These are phyloP conservation scores for Epicauta chinensis DNA, from an alignment of 1,140 invertebrate species.

Conservation along the genomic window DNA sequence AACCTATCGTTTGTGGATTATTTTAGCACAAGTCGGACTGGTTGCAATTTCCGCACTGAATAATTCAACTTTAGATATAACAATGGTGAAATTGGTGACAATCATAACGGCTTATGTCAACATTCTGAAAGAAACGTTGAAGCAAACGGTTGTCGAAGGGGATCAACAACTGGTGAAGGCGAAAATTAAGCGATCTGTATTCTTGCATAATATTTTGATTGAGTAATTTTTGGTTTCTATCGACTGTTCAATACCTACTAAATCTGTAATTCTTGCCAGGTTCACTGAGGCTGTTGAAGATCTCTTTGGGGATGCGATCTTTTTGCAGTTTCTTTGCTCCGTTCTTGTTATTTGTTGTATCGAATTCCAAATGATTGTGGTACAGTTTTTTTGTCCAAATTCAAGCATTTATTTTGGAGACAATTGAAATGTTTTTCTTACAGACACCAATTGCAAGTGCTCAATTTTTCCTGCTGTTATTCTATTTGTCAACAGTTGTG, in stretches of 20 bases:
- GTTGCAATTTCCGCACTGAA: slow-evolving; percentile 6
- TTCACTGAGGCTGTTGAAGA: slow-evolving; percentile 17
- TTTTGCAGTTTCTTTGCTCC: slow-evolving; percentile 29
- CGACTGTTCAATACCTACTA: too few relatives aligned
- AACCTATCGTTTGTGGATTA: not conserved
- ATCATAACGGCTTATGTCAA: slow-evolving; percentile 2
- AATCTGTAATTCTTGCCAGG: slow-evolving; percentile 7
- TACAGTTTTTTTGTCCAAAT: not conserved
- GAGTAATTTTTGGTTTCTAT: not conserved
- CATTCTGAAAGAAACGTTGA: slow-evolving; percentile 4
- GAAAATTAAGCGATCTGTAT: not conserved
- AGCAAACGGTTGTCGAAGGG: not conserved
- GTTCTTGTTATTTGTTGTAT: slow-evolving; percentile 30
- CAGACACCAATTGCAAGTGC: slow-evolving; percentile 13
- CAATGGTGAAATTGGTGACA: slow-evolving; percentile 1
- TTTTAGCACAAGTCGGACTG: not conserved
- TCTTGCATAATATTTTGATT: slow-evolving; percentile 2
- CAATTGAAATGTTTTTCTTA: not conserved
- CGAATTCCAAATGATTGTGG: slow-evolving; percentile 28
- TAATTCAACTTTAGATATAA: slow-evolving; percentile 9
- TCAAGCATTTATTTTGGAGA: too few relatives aligned
- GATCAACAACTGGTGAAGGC: not conserved
- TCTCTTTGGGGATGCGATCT: slow-evolving; percentile 24
- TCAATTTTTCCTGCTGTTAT: slow-evolving; percentile 21
- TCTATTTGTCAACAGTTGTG: slow-evolving; percentile 23